A percentile compares a stretch with the other conserved stretches of the same genome.
Evolutionary conservation across 2,113 vertebrate genomes (phyloP).

Genomic region (Hemiprocne comata): DNA sequence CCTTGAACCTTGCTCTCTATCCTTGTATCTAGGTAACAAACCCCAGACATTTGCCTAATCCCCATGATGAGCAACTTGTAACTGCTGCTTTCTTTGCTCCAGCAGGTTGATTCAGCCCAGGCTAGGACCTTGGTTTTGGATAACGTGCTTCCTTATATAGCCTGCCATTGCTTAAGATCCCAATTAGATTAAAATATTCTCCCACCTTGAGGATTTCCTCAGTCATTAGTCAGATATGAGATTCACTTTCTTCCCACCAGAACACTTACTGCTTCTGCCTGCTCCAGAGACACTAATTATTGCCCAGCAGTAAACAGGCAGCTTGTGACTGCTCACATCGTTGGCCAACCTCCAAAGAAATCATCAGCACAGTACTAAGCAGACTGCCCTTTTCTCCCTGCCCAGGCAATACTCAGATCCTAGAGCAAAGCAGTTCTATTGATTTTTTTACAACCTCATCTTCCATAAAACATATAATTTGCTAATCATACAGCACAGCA

Average conservation of each 20-base stretch:
- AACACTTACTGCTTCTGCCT: neutral
- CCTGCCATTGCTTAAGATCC: neutral
- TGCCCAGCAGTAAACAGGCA: neutral
- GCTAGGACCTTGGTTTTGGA: neutral
- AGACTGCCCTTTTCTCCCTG: neutral
- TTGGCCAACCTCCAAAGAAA: neutral
- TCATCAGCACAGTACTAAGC: neutral
- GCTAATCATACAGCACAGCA: neutral
- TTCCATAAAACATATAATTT: neutral
- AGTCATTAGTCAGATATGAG: constrained; percentile 49
- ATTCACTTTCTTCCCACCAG: constrained; percentile 32
- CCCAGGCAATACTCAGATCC: neutral
- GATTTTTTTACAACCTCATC: neutral
- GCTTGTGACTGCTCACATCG: neutral
- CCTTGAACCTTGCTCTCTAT: neutral
- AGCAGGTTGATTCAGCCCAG: neutral
- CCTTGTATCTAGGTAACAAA: neutral
- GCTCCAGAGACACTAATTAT: constrained; percentile 35
- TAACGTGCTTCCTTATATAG: neutral
- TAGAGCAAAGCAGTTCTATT: neutral
- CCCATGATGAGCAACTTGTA: neutral
- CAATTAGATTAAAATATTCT: constrained; percentile 31
- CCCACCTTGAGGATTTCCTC: constrained; percentile 14
- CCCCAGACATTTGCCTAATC: neutral
- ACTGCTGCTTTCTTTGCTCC: neutral